Base-by-base conservation (phyloP, 1,140 invertebrate genomes). In the Arion vulgaris region DNA sequence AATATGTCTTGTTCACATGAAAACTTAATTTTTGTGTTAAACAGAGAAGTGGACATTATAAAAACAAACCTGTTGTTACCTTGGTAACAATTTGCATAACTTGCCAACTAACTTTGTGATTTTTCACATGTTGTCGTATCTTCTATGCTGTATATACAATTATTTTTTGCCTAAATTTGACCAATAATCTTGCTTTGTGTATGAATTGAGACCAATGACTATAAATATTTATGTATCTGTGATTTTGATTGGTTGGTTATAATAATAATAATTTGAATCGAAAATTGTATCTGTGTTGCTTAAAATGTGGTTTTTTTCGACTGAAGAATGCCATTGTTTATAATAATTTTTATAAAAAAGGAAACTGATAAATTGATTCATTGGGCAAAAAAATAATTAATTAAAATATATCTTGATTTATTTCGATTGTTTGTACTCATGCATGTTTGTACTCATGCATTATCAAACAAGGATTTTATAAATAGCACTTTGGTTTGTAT, bases 31-130 rank as follows among this genome's bases (percentile, higher is more conserved):
- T 66, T 32, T 23, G n/a, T 66, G 62, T 66, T 66, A 66, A 7
- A n/a, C n/a, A n/a, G 11, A 66, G n/a, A 32, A 7, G 11, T 7
- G n/a, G 2, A 66, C n/a, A 23, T 7, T 32, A 32, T 32, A 32
- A 32, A 66, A 66, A 66, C 23, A 2, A 23, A 57, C 26, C 51
- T 32, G 17, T 66, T 72, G 71, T 72, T 72, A 72, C 71, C 71
- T 5, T 72, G 71, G 71, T 72, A 72, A 72, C 71, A 72, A 72
- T 45, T 41, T 39, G 71, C 71, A 72, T 45, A 72, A 72, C 71
- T 72, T 72, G 71, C 71, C 71, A 72, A 72, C 69, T 71, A 71
- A 11, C 71, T 41, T 39, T 72, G 71, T 72, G 71, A 72, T 72
- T 72, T 23, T 72, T 41, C 9, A 41, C 26, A 7, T 72, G 26